Conservation (phyloP, 1,140 invertebrate genomes). For the Wasmannia auropunctata region DNA sequence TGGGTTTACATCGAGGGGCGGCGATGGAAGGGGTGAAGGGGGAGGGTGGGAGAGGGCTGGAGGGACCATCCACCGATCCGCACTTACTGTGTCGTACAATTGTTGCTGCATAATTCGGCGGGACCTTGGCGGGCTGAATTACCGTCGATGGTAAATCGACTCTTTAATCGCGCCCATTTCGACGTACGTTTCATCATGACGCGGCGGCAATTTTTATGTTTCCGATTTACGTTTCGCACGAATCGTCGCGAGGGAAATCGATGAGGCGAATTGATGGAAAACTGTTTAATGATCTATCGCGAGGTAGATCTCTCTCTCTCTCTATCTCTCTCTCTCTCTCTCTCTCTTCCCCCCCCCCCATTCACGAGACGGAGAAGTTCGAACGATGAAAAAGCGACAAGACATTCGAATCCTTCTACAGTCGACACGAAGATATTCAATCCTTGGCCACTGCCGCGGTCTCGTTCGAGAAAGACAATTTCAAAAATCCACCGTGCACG, state of each 20-base stretch:
- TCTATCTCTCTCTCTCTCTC: no score
- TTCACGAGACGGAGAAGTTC: neutral
- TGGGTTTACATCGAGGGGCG: conserved; percentile 38
- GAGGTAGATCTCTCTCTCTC: no score
- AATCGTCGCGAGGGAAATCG: neutral
- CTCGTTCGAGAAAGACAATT: neutral
- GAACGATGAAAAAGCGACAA: neutral
- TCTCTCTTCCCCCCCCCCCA: no score
- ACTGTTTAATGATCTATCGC: neutral
- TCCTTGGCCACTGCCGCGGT: neutral
- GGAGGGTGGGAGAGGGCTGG: neutral
- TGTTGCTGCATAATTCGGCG: conserved; percentile 39
- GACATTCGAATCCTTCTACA: neutral
- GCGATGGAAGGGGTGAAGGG: no score
- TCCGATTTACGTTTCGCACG: neutral
- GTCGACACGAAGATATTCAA: neutral
- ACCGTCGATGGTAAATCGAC: neutral
- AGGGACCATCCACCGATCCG: neutral
- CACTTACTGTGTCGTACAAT: conserved; percentile 12
- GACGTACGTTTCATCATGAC: neutral
- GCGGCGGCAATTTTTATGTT: neutral
- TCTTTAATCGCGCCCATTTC: neutral
- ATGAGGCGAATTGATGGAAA: neutral
- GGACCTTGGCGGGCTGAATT: conserved; percentile 20
- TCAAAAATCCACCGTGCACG: neutral